phyloP scores from a whole-genome alignment of 2,888 invertebrate species.

The Mamestra brassicae region DNA sequence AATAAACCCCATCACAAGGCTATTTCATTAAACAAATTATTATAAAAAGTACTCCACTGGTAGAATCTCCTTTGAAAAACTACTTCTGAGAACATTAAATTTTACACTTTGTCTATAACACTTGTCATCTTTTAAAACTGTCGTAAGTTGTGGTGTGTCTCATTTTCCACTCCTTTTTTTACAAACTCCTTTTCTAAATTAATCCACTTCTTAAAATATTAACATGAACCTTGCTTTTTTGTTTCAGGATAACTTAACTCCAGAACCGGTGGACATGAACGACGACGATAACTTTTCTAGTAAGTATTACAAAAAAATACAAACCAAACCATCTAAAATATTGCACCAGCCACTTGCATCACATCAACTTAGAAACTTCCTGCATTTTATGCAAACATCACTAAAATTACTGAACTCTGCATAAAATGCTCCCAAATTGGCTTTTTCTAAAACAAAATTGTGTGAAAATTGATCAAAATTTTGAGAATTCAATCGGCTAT shows the following conservation, averaged over 20 bases:
- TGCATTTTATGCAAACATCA: conserved; percentile 79
- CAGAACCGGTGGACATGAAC: conserved; percentile 93
- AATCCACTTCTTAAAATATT: not conserved
- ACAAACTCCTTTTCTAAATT: not conserved
- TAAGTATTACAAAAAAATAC: conserved; percentile 82
- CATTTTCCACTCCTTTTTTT: too few species aligned
- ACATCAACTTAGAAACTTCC: conserved; percentile 80
- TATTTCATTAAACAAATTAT: not conserved
- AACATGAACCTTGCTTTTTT: conserved; percentile 63
- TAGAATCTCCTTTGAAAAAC: not conserved
- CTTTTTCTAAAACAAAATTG: conserved; percentile 65
- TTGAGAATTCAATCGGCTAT: conserved; percentile 85
- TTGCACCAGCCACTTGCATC: conserved; percentile 87
- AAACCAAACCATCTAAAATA: conserved; percentile 16
- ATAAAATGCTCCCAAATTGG: conserved; percentile 82
- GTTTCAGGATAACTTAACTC: conserved; percentile 94
- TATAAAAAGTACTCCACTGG: not conserved
- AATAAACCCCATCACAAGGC: not conserved
- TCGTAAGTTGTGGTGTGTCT: too few species aligned
- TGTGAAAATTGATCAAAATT: conserved; percentile 77
- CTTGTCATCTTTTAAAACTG: not conserved
- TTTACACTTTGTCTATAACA: not conserved
- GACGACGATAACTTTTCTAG: conserved; percentile 94
- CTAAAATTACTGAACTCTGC: conserved; percentile 58
- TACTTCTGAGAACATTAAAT: too few species aligned